These are phyloP conservation scores for Deilephila elpenor DNA, from an alignment of 2,888 invertebrate species.

Conservation along the genomic window DNA sequence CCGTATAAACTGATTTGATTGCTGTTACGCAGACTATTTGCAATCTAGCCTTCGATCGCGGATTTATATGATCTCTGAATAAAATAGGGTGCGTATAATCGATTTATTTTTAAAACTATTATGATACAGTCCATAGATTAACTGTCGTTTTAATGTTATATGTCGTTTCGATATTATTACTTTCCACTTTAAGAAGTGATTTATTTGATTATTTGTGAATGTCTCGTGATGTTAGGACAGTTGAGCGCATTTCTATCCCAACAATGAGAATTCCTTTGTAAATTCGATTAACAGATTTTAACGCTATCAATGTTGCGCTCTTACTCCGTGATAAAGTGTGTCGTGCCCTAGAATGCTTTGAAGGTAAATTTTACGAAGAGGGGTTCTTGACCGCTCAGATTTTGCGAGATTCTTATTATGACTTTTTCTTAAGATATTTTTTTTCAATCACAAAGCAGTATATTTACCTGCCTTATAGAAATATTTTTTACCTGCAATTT, in stretches of 20 bases:
- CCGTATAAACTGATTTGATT: slow-evolving; percentile 66
- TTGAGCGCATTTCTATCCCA: neutral
- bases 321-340: slow-evolving; percentile 1
- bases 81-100: too few species aligned
- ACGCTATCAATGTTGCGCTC: slow-evolving; percentile 29
- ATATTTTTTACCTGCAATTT: neutral
- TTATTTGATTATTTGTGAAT: neutral
- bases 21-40: slow-evolving; percentile 43
- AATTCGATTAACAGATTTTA: slow-evolving; percentile 33
- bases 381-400: neutral
- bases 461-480: neutral
- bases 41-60: slow-evolving; percentile 40
- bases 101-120: too few species aligned
- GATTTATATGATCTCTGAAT: slow-evolving; percentile 34
- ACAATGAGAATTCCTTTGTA: neutral
- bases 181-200: neutral
- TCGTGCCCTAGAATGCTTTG: slow-evolving; percentile 12
- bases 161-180: neutral
- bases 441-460: neutral
- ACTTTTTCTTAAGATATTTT: neutral
- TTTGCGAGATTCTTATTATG: neutral
- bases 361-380: neutral
- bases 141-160: neutral
- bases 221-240: neutral
- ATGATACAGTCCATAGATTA: neutral